Conservation (phyloP, 2,888 invertebrate genomes). For the Catocala fraxini region DNA sequence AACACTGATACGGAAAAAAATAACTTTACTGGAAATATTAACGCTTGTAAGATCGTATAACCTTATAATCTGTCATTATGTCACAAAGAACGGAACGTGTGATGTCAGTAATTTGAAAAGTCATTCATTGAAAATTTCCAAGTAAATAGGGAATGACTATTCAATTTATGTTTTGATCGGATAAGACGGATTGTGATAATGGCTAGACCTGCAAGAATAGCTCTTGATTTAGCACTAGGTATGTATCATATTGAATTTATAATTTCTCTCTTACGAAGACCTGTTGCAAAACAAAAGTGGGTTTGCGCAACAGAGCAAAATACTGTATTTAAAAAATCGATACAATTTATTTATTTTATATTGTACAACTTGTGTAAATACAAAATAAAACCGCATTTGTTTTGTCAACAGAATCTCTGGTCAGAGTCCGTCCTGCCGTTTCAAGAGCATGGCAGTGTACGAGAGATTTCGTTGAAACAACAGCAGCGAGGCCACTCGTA, state of each 20-base stretch:
- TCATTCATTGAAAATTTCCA: neutral
- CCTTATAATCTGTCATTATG: no score
- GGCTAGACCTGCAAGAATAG: conserved; percentile 69
- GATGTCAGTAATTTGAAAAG: no score
- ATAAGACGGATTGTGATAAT: conserved; percentile 42
- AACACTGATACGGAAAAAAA: no score
- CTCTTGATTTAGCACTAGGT: conserved; percentile 73
- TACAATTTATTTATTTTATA: conserved; percentile 16
- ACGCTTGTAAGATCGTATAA: no score
- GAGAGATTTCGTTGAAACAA: conserved; percentile 58
- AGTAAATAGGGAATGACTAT: neutral
- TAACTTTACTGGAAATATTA: no score
- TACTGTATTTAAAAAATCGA: neutral
- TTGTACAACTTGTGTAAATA: neutral
- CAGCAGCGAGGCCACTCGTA: conserved; percentile 63
- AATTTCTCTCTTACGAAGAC: conserved; percentile 56
- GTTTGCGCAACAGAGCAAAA: conserved; percentile 21
- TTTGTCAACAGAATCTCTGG: conserved; percentile 80
- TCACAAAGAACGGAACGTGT: no score
- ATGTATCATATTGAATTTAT: conserved; percentile 34
- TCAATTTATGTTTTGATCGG: neutral
- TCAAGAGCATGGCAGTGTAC: conserved; percentile 63
- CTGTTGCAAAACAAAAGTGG: conserved; percentile 74
- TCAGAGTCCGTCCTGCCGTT: conserved; percentile 65
- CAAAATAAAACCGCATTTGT: conserved; percentile 59